Base-by-base conservation (phyloP, 2,888 invertebrate genomes). In the Meliscaeva auricollis region DNA sequence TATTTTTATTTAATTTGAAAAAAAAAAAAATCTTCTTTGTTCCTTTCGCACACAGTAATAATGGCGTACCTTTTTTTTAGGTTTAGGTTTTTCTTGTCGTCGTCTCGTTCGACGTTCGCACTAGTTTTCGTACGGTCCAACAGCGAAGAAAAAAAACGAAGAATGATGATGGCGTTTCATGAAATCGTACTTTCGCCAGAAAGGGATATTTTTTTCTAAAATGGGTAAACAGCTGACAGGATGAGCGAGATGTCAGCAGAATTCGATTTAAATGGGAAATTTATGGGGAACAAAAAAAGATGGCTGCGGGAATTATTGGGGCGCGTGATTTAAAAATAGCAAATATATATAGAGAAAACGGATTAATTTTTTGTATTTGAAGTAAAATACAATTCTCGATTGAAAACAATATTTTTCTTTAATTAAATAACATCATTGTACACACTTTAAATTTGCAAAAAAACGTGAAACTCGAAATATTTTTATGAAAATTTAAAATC, bases 41-140 rank as follows among this genome's bases (percentile, higher is more conserved):
- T 81, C 81, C 52, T 26, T 26, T 73, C 80, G 68, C 84, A 73
- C 85, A 85, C 85, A 46, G 1, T 4, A 85, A 73, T 81, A 85
- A 85, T 85, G 85, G 85, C 85, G 85, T 85, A 85, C 85, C 85
- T 85, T 85, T 85, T 85, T 85, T 75, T 72, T 52, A 66, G 77
- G 58, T 80, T 79, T 80, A 17, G 46, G 30, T 46, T 64, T 50
- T 64, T 30, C 15, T 64, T 44, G 26, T 85, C 44, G 85, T 85
- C 69, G 81, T 85, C 80, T 85, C 81, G 76, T 81, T 68, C 81
- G 85, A 85, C 85, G 85, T 85, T 81, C 80, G 72, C 80, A 85
- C 84, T 80, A 80, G 68, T 80, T 85, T 85, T 72, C 77, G 85
- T 85, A 81, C 81, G 81, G 73, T 81, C 80, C 76, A 81, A 85